phyloP scores from a whole-genome alignment of 1,140 invertebrate species.

The Proctacanthus coquilletti region DNA sequence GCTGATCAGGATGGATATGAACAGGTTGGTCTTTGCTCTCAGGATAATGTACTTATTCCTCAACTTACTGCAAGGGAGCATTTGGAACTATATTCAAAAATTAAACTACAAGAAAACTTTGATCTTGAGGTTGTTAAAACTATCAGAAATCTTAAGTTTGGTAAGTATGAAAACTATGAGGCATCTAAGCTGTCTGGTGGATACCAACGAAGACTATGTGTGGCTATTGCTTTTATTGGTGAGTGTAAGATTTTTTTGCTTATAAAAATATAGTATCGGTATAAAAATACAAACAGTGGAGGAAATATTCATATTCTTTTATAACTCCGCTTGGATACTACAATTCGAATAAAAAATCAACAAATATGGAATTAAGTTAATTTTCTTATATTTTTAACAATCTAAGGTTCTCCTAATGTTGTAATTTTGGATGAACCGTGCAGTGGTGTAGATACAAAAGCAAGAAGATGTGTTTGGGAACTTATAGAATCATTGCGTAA shows the following conservation, averaged over 20 bases:
- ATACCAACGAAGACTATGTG: conserved; percentile 42
- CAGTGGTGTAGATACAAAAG: conserved; percentile 63
- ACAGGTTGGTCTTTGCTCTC: conserved; percentile 63
- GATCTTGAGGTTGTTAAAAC: conserved; percentile 30
- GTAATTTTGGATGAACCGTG: conserved; percentile 76
- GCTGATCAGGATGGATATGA: conserved; percentile 14
- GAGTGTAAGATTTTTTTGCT: too few relatives aligned
- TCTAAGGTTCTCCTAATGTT: conserved; percentile 35
- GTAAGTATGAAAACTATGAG: conserved; percentile 34
- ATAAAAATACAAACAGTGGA: background rate
- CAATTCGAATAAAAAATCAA: too few relatives aligned
- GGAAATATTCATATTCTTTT: too few relatives aligned
- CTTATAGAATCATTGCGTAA: conserved; percentile 48
- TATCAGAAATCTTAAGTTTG: conserved; percentile 38
- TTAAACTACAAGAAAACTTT: conserved; percentile 15
- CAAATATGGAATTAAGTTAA: too few relatives aligned
- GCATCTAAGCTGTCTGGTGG: conserved; percentile 44
- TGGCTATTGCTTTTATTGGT: conserved; percentile 59
- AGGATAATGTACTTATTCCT: conserved; percentile 69
- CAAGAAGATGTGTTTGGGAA: conserved; percentile 56
- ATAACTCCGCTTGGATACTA: background rate
- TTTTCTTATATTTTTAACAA: conserved; percentile 1
- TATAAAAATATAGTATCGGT: background rate
- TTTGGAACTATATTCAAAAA: conserved; percentile 53
- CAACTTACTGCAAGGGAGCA: conserved; percentile 66